Percentiles rank a stretch among this genome's conserved stretches.
These are phyloP conservation scores for Lucilia cuprina DNA, from an alignment of 1,140 invertebrate genomes.

Conservation along the genomic window DNA sequence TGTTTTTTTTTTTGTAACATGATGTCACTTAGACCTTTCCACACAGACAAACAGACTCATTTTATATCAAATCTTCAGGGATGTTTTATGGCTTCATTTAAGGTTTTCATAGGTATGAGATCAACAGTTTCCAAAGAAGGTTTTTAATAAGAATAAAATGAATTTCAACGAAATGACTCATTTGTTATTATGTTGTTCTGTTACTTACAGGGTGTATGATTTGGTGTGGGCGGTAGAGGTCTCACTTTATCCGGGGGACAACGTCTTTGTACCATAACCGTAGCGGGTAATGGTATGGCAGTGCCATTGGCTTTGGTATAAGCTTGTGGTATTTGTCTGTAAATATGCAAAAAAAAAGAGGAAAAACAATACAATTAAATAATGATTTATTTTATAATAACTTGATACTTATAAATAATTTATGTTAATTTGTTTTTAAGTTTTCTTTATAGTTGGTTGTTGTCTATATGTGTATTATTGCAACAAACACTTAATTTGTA, in stretches of 20 bases:
- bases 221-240: slow-evolving; percentile 70
- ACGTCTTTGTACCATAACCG: slow-evolving; percentile 74
- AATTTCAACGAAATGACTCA: background rate
- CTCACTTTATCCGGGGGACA: slow-evolving; percentile 78
- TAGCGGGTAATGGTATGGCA: slow-evolving; percentile 76
- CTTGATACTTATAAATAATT: background rate
- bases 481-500: background rate
- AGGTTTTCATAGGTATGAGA: background rate
- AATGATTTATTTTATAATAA: background rate
- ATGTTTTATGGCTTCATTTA: background rate
- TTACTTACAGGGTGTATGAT: slow-evolving; percentile 66
- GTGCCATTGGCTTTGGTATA: slow-evolving; percentile 69
- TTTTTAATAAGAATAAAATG: background rate
- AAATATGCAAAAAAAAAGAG: no score
- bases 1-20: background rate
- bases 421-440: background rate
- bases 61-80: background rate
- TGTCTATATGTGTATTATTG: no score
- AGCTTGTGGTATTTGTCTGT: slow-evolving; percentile 70
- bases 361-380: background rate
- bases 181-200: background rate
- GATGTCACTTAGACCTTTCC: background rate
- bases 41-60: background rate
- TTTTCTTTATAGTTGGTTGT: background rate
- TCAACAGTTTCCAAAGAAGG: background rate